Evolutionary conservation across 2,113 vertebrate genomes (phyloP), one percentile per base, ranked within the genome.

Genomic region (Oncorhynchus tshawytscha): DNA sequence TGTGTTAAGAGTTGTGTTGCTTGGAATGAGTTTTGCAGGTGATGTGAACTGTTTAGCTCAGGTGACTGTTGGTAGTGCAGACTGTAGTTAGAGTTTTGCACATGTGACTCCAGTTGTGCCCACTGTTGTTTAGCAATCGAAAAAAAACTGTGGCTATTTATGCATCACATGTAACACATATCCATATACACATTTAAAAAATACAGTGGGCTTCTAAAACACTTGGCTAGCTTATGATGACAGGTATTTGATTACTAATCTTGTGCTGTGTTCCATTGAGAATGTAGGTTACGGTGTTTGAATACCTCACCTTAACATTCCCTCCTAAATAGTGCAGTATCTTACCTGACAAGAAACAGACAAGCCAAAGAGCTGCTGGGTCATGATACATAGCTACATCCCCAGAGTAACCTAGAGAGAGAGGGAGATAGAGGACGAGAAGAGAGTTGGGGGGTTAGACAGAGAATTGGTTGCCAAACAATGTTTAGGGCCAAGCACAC

Each of bases 301-400:
- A 54, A 54, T 54, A 54, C 51, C 15, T 54, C 51, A 54, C 16
- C 3, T 15, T 18, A 62, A 62, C 59, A 62, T 22, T 22, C 59
- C 59, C 59, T 62, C 51, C 51, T 24, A 22, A 62, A 62, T 62
- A 22, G 59, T 62, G 20, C 7, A 22, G n/a, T 22, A 62, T n/a
- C 59, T 62, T 62, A 62, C 59, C 59, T 62, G n/a, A 24, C 9
- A 22, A 22, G 51, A 22, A 78, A 0, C 72, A 77, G 45, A 54
- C 51, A 49, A 62, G 77, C 51, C 71, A 59, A 54, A 25, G 64
- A 87, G 82, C 71, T 81, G 78, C 85, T 83, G 70, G 76, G 82
- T 80, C 70, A 72, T 83, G 83, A 76, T 75, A 87, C 83, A 86
- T 87, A 79, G 78, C 79, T 88, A 78, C 88, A 88, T 90, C 85